Evolutionary conservation across 2,888 invertebrate genomes (phyloP).

Genomic region (Acholoe squamosa): DNA sequence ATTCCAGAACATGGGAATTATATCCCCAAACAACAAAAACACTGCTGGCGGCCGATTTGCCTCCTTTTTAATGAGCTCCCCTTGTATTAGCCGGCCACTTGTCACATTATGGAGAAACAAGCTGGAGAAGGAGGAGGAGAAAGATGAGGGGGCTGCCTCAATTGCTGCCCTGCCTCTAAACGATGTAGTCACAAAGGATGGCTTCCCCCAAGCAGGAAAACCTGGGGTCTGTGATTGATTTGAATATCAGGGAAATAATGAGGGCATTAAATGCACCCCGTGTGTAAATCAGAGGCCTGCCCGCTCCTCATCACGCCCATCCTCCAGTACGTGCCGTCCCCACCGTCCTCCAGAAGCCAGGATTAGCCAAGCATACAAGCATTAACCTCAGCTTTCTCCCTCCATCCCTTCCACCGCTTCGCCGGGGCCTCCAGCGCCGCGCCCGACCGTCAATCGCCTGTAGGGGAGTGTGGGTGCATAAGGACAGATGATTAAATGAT

Average conservation of each 20-base stretch:
- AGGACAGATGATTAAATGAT: slow-evolving; percentile 17
- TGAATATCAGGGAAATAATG: slow-evolving; percentile 61
- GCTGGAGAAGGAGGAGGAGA: not conserved
- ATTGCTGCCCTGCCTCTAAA: slow-evolving; percentile 41
- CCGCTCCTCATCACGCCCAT: slow-evolving; percentile 32
- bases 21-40: slow-evolving; percentile 15
- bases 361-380: slow-evolving; percentile 59
- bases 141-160: not conserved
- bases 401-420: not conserved
- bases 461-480: slow-evolving; percentile 35
- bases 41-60: not conserved
- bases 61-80: not conserved
- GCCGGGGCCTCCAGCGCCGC: slow-evolving; percentile 12
- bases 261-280: slow-evolving; percentile 54
- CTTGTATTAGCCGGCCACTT: slow-evolving; percentile 38
- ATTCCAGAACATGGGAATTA: not conserved
- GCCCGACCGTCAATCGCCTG: slow-evolving; percentile 27
- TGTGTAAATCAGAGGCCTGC: slow-evolving; percentile 51
- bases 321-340: slow-evolving; percentile 24
- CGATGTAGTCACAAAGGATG: slow-evolving; percentile 20
- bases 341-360: not conserved
- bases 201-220: not conserved
- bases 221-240: slow-evolving; percentile 43
- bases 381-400: slow-evolving; percentile 51
- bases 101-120: slow-evolving; percentile 47